A percentile compares a stretch with the other conserved stretches of the same genome.
phyloP scores from a whole-genome alignment of 2,888 invertebrate genomes.

The Penaeus monodon region DNA sequence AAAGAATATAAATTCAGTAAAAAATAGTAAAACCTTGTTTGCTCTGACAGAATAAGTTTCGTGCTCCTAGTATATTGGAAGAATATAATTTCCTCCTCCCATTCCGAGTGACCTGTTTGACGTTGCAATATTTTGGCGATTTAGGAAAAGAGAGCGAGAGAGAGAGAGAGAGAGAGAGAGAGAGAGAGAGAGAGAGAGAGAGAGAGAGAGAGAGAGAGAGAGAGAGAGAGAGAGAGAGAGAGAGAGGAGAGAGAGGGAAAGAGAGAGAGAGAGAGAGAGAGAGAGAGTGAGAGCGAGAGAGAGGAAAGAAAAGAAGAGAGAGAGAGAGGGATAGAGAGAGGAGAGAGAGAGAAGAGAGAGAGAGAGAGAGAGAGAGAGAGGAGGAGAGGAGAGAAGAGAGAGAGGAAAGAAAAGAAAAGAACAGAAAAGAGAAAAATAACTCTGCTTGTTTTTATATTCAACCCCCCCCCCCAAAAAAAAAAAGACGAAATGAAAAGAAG shows the following conservation, averaged over 20 bases:
- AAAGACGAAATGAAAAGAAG: too few species aligned
- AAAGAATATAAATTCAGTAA: too few species aligned
- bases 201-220: background rate
- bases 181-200: background rate
- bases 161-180: background rate
- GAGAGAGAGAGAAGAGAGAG: too few species aligned
- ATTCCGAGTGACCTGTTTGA: background rate
- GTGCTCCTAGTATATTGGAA: too few species aligned
- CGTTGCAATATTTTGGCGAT: background rate
- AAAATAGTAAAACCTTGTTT: too few species aligned
- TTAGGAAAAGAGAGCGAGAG: background rate
- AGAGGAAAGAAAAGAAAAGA: too few species aligned
- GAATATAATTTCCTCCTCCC: background rate
- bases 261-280: slow-evolving; percentile 7
- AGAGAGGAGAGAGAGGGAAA: background rate
- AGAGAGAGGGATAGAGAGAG: background rate
- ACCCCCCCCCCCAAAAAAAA: too few species aligned
- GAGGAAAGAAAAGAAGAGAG: background rate
- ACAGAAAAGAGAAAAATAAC: too few species aligned
- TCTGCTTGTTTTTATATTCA: too few species aligned
- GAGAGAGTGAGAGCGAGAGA: background rate
- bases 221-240: background rate
- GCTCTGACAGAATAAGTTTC: too few species aligned
- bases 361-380: background rate
- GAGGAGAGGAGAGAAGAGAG: background rate